Conservation (phyloP, 2,888 invertebrate genomes). For the Diploptera punctata region DNA sequence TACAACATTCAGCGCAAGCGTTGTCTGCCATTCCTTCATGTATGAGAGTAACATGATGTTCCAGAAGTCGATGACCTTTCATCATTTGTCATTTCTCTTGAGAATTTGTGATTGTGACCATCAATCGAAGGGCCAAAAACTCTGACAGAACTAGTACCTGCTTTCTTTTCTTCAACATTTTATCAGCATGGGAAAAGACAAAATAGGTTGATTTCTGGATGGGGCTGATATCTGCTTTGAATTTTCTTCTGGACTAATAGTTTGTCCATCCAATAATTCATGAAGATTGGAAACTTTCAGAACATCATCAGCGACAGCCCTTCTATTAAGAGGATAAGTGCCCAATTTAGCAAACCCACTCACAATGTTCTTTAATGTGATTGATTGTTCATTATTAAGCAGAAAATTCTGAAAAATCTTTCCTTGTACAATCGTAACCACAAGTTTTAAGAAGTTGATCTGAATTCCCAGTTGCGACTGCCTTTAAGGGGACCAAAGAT, state of each 20-base stretch:
- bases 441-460: background rate
- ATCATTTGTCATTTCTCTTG: background rate
- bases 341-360: background rate
- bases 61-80: background rate
- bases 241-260: background rate
- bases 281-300: background rate
- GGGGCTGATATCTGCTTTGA: background rate
- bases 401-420: background rate
- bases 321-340: background rate
- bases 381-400: background rate
- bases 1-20: background rate
- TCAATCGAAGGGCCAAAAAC: background rate
- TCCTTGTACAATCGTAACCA: background rate
- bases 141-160: background rate
- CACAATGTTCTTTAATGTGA: background rate
- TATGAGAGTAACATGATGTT: background rate
- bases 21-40: background rate
- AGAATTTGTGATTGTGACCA: background rate
- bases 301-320: background rate
- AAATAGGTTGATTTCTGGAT: background rate
- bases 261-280: background rate
- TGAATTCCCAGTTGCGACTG: background rate
- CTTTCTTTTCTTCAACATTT: background rate
- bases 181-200: background rate
- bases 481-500: constrained; percentile 6